Percentiles rank a stretch among this genome's conserved stretches.
Evolutionary conservation across 2,797 vertebrate genomes (phyloP).

Genomic region (Nannoperca australis): DNA sequence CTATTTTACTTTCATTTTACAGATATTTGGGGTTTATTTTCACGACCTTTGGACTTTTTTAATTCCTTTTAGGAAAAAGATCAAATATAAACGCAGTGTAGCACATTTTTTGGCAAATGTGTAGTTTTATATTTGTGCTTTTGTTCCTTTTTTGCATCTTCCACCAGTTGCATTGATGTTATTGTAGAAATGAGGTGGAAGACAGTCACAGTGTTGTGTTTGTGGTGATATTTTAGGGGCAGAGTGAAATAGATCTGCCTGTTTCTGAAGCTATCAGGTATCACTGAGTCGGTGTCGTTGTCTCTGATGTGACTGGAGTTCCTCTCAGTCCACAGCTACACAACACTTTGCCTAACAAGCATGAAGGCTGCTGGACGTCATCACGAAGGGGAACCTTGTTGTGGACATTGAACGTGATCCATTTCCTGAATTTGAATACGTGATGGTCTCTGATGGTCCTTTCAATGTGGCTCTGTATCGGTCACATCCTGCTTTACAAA

Average conservation of each 20-base stretch:
- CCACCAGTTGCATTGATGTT: not conserved
- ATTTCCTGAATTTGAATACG: conserved; percentile 7
- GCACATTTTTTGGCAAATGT: not conserved
- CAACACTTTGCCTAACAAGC: not conserved
- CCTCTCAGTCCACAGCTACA: not conserved
- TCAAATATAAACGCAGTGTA: not conserved
- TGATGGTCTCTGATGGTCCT: not conserved
- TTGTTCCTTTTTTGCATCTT: not conserved
- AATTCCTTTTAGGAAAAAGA: no score
- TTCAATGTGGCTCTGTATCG: not conserved
- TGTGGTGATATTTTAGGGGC: not conserved
- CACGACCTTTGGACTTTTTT: no score
- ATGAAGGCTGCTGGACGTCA: not conserved
- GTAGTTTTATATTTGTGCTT: not conserved
- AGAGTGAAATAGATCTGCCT: not conserved
- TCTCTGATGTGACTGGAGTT: not conserved
- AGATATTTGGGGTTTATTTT: not conserved
- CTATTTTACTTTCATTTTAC: not conserved
- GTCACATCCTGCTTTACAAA: conserved; percentile 45
- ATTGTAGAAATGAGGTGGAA: not conserved
- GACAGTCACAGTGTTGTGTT: not conserved
- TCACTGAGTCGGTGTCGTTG: not conserved
- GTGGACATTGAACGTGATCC: not conserved
- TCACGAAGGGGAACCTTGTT: not conserved
- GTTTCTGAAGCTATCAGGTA: not conserved